phyloP scores from a whole-genome alignment of 2,797 vertebrate genomes.

The Ciconia nigra region DNA sequence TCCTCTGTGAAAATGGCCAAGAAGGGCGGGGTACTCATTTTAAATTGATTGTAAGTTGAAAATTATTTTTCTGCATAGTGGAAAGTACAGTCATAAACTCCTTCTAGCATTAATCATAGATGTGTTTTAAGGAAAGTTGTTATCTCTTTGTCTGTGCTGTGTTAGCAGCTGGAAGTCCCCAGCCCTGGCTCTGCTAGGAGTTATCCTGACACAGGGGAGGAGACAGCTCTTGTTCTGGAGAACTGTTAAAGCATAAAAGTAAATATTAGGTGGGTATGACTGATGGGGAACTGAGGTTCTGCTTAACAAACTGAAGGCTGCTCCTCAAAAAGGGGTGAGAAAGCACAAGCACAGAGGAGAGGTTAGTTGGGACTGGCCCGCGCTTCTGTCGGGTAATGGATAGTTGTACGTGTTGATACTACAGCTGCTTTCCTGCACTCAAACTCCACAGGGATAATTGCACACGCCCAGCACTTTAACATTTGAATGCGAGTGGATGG shows the following conservation, averaged over 20 bases:
- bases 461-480: not conserved
- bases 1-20: conserved; percentile 13
- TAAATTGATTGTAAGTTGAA: conserved; percentile 1
- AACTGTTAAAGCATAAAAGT: not conserved
- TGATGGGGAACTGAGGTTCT: not conserved
- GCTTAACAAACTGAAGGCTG: not conserved
- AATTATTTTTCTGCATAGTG: conserved; percentile 35
- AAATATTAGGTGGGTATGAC: not conserved
- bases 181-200: not conserved
- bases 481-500: not conserved
- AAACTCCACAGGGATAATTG: not conserved
- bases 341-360: not conserved
- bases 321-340: not conserved
- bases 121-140: not conserved
- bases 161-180: not conserved
- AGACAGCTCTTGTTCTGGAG: not conserved
- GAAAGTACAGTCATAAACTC: conserved; percentile 31
- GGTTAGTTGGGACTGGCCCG: not conserved
- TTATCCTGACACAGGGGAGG: not conserved
- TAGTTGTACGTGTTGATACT: not conserved
- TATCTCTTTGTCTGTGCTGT: not conserved
- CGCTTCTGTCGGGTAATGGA: not conserved
- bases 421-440: not conserved
- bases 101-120: conserved; percentile 31
- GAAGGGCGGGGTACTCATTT: conserved; percentile 27